phyloP scores from a whole-genome alignment of 2,888 invertebrate genomes.

The Gymnoscelis rufifasciata region DNA sequence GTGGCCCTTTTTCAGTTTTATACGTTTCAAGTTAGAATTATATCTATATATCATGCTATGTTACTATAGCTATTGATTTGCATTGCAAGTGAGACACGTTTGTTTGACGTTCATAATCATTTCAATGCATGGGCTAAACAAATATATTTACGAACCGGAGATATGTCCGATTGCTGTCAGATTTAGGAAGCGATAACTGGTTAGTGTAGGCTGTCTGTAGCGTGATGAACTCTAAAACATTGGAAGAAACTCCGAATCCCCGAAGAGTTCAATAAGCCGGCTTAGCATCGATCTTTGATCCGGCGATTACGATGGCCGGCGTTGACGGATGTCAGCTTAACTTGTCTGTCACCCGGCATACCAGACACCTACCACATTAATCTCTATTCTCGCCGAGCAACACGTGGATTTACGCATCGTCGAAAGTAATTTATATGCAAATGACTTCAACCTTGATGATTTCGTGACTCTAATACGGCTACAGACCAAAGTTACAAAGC shows the following conservation, averaged over 20 bases:
- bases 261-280: constrained; percentile 72
- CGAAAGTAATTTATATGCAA: constrained; percentile 78
- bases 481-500: constrained; percentile 49
- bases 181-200: constrained; percentile 59
- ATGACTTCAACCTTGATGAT: constrained; percentile 71
- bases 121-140: constrained; percentile 8
- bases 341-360: constrained; percentile 69
- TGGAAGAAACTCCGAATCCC: constrained; percentile 55
- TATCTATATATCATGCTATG: constrained; percentile 19
- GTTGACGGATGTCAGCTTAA: constrained; percentile 79
- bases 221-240: constrained; percentile 24
- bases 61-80: constrained; percentile 27
- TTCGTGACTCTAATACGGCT: constrained; percentile 67
- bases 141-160: constrained; percentile 31
- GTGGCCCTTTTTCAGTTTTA: constrained; percentile 40
- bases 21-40: constrained; percentile 34
- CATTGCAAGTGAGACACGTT: constrained; percentile 35
- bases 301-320: constrained; percentile 66
- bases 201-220: constrained; percentile 42
- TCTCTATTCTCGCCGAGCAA: constrained; percentile 72
- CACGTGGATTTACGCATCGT: constrained; percentile 75
- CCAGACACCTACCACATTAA: constrained; percentile 72
- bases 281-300: constrained; percentile 76
- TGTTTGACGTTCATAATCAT: constrained; percentile 40
- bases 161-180: constrained; percentile 56